Percentiles rank a stretch among this genome's conserved stretches.
These are phyloP conservation scores for Gallinago stenura DNA, from an alignment of 2,797 vertebrate species.

Conservation along the genomic window DNA sequence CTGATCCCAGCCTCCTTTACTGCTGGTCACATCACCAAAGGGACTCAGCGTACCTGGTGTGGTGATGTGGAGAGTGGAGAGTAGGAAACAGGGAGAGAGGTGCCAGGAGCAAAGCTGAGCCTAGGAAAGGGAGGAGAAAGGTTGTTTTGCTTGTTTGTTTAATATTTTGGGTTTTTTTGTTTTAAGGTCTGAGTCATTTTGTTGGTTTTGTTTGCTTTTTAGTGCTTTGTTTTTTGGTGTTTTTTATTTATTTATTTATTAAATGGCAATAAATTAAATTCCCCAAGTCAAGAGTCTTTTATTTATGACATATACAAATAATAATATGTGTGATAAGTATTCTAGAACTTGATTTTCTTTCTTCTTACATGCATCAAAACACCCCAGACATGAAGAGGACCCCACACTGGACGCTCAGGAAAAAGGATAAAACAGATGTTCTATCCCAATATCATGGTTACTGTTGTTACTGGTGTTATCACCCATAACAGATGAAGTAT, in stretches of 20 bases:
- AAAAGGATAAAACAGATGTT: background rate
- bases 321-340: background rate
- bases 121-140: background rate
- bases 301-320: rapidly evolving
- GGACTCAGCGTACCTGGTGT: background rate
- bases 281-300: background rate
- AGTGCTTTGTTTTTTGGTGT: background rate
- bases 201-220: background rate
- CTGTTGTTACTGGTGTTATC: background rate
- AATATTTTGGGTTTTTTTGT: background rate
- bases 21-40: background rate
- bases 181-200: background rate
- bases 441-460: background rate
- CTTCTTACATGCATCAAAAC: background rate
- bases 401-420: rapidly evolving
- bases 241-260: background rate
- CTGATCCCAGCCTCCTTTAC: background rate
- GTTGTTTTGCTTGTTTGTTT: background rate
- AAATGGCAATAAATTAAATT: background rate
- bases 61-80: background rate
- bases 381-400: rapidly evolving
- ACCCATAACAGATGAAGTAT: background rate
- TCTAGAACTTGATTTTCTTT: background rate
- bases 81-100: background rate
- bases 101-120: background rate